Conservation (phyloP, 1,140 invertebrate genomes). For the Lepidurus packardi region DNA sequence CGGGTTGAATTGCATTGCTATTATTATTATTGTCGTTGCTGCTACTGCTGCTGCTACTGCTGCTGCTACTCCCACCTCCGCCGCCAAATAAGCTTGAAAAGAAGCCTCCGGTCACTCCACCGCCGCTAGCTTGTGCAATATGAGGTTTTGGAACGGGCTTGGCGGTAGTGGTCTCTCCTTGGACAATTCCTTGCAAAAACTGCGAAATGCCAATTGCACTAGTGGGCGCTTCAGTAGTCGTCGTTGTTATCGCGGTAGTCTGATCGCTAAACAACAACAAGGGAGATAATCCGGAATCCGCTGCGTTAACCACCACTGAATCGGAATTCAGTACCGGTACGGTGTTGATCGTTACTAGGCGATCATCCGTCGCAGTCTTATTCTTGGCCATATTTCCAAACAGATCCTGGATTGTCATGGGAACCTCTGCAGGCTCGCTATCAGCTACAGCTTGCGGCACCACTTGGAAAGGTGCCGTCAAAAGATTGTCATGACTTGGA, state of each 20-base stretch:
- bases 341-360: neutral
- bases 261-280: neutral
- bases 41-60: neutral
- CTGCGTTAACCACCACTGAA: neutral
- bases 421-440: neutral
- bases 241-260: neutral
- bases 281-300: neutral
- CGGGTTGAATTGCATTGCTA: neutral
- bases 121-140: neutral
- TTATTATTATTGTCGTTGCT: no score
- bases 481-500: neutral
- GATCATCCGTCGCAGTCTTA: neutral
- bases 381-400: conserved; percentile 5
- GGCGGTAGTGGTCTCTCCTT: neutral
- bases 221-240: neutral
- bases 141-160: neutral
- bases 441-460: neutral
- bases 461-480: neutral
- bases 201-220: neutral
- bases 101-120: neutral
- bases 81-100: conserved; percentile 3
- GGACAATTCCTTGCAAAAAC: neutral
- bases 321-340: neutral
- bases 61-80: neutral
- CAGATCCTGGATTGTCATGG: neutral